Conservation (phyloP, 2,113 vertebrate species). For the Cathartes aura region DNA sequence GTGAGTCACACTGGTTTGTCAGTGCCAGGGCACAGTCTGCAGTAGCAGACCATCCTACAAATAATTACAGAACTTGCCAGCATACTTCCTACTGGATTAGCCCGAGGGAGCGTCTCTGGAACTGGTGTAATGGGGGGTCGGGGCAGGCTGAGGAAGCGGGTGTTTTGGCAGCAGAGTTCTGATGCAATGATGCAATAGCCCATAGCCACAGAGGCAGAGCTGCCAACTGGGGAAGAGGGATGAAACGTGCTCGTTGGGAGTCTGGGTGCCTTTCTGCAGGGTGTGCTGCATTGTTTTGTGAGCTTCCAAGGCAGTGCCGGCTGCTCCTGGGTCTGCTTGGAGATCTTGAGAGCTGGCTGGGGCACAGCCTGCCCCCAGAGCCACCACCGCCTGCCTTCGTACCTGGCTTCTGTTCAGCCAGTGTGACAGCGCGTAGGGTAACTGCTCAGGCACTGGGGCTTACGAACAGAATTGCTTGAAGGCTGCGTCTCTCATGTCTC, state of each 20-base stretch:
- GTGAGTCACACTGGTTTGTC: conserved; percentile 29
- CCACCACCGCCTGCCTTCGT: fast-evolving
- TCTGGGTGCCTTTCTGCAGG: neutral
- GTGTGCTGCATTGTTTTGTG: neutral
- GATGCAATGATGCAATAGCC: neutral
- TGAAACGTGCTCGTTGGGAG: neutral
- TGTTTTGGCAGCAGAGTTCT: neutral
- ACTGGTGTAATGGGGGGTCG: neutral
- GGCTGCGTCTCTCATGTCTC: neutral
- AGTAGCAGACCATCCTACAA: neutral
- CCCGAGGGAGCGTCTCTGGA: neutral
- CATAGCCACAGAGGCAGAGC: neutral
- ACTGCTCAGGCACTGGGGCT: neutral
- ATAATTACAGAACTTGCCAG: neutral
- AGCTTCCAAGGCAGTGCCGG: fast-evolving
- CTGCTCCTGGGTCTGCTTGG: neutral
- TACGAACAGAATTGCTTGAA: neutral
- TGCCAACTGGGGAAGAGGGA: neutral
- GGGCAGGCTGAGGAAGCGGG: neutral
- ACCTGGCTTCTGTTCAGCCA: fast-evolving
- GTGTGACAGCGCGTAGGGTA: fast-evolving
- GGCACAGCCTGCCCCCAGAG: neutral
- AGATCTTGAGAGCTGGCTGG: neutral
- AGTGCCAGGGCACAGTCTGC: neutral
- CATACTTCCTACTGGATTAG: neutral